phyloP scores from a whole-genome alignment of 2,888 invertebrate species.

The Drosophila meridionalis region DNA sequence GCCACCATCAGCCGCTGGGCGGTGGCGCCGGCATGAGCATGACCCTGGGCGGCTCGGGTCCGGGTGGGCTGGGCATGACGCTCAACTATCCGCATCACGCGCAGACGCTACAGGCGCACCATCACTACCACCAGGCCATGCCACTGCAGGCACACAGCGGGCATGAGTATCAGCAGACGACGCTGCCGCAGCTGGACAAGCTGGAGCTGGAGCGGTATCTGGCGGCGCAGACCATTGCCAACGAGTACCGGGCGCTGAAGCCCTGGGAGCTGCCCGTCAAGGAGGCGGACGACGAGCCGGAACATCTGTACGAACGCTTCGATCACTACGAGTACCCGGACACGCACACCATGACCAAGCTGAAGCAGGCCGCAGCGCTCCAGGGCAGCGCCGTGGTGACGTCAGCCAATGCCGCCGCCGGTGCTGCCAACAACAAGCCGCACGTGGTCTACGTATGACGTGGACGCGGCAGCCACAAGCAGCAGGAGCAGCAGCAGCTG shows the following conservation, averaged over 20 bases:
- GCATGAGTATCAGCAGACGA: conserved; percentile 77
- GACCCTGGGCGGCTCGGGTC: conserved; percentile 54
- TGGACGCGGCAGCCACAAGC: conserved; percentile 71
- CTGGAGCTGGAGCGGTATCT: conserved; percentile 85
- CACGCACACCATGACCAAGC: conserved; percentile 85
- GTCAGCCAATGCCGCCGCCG: conserved; percentile 10
- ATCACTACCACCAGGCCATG: conserved; percentile 80
- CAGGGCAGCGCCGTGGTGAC: conserved; percentile 27
- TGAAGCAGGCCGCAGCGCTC: conserved; percentile 69
- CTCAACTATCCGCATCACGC: conserved; percentile 80
- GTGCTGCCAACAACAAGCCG: conserved; percentile 63
- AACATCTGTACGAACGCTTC: conserved; percentile 85
- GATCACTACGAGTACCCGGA: conserved; percentile 85
- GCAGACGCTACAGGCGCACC: conserved; percentile 77
- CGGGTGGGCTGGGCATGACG: conserved; percentile 57
- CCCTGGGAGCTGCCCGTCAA: conserved; percentile 85
- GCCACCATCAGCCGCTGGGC: conserved; percentile 82
- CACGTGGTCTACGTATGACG: conserved; percentile 86
- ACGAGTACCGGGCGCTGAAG: conserved; percentile 84
- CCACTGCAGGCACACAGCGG: conserved; percentile 66
- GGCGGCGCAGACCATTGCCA: conserved; percentile 84
- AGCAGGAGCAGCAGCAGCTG: conserved; percentile 22
- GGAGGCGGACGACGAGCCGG: conserved; percentile 84
- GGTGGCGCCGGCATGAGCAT: conserved; percentile 71
- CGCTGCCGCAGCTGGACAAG: conserved; percentile 83